These are phyloP conservation scores for Campylorhamphus procurvoides DNA, from an alignment of 2,113 vertebrate species.

Conservation along the genomic window DNA sequence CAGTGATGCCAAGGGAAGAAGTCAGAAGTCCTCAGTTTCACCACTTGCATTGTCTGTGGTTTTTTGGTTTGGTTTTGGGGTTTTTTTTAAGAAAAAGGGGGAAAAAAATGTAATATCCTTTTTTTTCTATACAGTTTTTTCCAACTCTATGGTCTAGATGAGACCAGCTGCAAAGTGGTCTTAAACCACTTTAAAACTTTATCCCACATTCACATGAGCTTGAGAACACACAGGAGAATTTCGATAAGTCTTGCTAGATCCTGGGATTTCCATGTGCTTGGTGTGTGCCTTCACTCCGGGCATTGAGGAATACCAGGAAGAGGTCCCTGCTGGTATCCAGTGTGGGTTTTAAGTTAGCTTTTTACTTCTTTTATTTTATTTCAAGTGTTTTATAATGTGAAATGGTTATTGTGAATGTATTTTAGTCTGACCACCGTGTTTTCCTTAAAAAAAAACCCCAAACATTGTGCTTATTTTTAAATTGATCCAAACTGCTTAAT, in stretches of 20 bases:
- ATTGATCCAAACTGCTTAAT: neutral
- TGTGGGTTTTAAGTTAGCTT: neutral
- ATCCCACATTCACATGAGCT: neutral
- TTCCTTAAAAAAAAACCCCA: neutral
- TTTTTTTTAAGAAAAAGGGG: too few species aligned
- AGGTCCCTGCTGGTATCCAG: neutral
- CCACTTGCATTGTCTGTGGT: neutral
- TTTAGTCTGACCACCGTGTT: neutral
- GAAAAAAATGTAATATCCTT: too few species aligned
- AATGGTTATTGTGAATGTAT: neutral
- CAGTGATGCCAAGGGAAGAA: neutral
- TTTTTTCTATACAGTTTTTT: neutral
- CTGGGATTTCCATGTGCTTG: neutral
- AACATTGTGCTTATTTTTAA: neutral
- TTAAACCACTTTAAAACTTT: neutral
- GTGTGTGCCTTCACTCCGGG: neutral
- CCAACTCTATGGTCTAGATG: neutral
- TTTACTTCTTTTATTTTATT: neutral
- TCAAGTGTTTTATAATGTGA: neutral
- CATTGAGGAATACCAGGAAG: neutral
- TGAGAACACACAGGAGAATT: neutral
- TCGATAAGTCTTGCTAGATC: neutral
- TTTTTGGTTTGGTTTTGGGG: too few species aligned
- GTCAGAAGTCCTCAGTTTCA: neutral
- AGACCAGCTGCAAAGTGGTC: neutral